Base-by-base conservation (phyloP, 2,113 vertebrate species). In the Xiphorhynchus elegans region DNA sequence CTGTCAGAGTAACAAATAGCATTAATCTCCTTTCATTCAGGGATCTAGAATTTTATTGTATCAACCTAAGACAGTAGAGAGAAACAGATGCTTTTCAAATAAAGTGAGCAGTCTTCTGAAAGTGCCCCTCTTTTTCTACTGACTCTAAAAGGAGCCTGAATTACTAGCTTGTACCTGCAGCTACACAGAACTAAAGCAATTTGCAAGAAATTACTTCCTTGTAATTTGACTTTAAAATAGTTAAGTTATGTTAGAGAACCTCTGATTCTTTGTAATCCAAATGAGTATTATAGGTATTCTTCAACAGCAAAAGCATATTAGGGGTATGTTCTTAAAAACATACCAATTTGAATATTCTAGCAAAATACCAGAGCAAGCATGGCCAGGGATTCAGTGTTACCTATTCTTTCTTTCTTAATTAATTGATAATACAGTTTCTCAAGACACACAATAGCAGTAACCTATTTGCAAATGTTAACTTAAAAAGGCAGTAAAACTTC, bases 31-130 rank as follows among this genome's bases (percentile, higher is more conserved):
- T 73, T 63, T 84, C 50, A 50, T 25, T 60, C 33, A 11, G 6
- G 17, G 28, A 80, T 84, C 68, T 50, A 86, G 40, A 69, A 77
- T 76, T 66, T 62, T 49, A 55, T 28, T 46, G 24, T 42, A 70
- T 26, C 74, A 94, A 67, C 12, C 39, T 50, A 53, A 74, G 11
- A 55, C 0, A 62, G 19, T 4, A 25, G 42, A 87, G 15, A 87
- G n/a, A 89, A 94, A 77, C 28, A 63, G 44, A 39, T 33, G 25
- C 47, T 97, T 95, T 81, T 59, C 50, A 93, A 86, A 47, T 70
- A 24, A 80, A 77, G 69, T 35, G 26, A 88, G 16, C 40, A 67
- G 72, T 77, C 46, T 94, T 91, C 63, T 60, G 15, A 86, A 88
- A n/a, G 37, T 23, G 14, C 39, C 5, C 72, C 15, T 77, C 67